Evolutionary conservation across 2,797 vertebrate genomes (phyloP), one percentile per base, ranked within the genome.

Genomic region (Paguma larvata): DNA sequence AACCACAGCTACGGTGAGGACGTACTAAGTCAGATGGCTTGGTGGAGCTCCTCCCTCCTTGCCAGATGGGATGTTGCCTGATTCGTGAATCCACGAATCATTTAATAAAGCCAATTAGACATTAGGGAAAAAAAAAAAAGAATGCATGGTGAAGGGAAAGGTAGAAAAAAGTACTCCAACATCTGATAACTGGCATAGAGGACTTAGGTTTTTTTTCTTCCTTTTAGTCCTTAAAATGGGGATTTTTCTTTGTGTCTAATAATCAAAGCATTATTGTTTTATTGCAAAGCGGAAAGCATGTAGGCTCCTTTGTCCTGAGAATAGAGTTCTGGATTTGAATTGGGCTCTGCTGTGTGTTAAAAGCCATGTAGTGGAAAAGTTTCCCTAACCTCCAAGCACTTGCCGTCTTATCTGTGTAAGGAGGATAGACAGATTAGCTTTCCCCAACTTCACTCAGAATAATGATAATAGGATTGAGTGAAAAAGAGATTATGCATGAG

Each of bases 401-500:
- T 80, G 62, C 79, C 72, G 96, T 91, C 59, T 84, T 84, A 41
- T 72, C 65, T 75, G 14, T 83, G 63, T 68, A 84, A 48, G 68
- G 78, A 80, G 34, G 63, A 70, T 18, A 94, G 48, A 56, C 51
- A 72, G 51, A 68, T 48, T 34, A 68, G 48, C 73, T 91, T 87
- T 82, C 15, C 11, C 34, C 16, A 4, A 6, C 46, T 72, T 87
- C 27, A 59, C 53, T 95, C 67, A 93, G 41, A 93, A 65, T 53
- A 27, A 65, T 73, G 62, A 53, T 95, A 80, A 70, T 56, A 77
- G 75, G 73, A 91, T 63, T 78, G 34, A 82, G 16, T 92, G 48
- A 70, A 79, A 95, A 95, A 87, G 53, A 93, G n/a, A 79, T 93
- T 91, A 59, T 72, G 53, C 25, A 25, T 89, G 89, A 93, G 80